Evolutionary conservation across 2,797 vertebrate species (phyloP), one percentile per base, ranked within the genome.

Genomic region (Chaunax sp.): DNA sequence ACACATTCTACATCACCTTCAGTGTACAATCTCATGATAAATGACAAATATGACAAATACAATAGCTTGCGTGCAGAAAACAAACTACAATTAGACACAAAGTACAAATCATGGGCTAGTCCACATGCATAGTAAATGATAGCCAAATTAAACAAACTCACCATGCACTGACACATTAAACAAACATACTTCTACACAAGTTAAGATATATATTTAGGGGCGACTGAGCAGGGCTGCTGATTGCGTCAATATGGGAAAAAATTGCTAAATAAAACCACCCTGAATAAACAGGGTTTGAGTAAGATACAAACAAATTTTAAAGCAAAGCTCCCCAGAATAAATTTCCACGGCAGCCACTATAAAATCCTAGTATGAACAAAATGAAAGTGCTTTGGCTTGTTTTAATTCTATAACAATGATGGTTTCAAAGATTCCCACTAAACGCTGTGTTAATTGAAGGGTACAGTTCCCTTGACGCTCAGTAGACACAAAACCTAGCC

Each of bases 371-470:
- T 80, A 75, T 76, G 80, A 90, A 72, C 47, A 59, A 69, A 84
- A 82, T 85, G 69, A 82, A 91, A 90, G 78, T 80, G 57, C 78
- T 85, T 86, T 87, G 87, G 81, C 69, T 85, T 88, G 70, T 84
- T 91, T 90, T 92, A 89, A 92, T 92, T 91, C 88, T 72, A 80
- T 90, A 82, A 73, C 87, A 86, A 86, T 87, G 80, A 87, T 87
- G 84, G 90, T 90, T 91, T 83, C 65, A 86, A 85, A 89, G 83
- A 85, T 64, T 89, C 77, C 89, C 87, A 82, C 85, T 92, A 88
- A 91, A 92, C 81, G 82, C 82, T 65, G 70, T 86, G 85, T 80
- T 93, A 93, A 94, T 92, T 94, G 87, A 90, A 81, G 91, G 89
- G 77, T 92, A 80, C 65, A 59, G 72, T 28, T 69, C 77, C 75